Base-by-base conservation (phyloP, 1,140 invertebrate genomes). In the honey bee (Apis mellifera) region DNA sequence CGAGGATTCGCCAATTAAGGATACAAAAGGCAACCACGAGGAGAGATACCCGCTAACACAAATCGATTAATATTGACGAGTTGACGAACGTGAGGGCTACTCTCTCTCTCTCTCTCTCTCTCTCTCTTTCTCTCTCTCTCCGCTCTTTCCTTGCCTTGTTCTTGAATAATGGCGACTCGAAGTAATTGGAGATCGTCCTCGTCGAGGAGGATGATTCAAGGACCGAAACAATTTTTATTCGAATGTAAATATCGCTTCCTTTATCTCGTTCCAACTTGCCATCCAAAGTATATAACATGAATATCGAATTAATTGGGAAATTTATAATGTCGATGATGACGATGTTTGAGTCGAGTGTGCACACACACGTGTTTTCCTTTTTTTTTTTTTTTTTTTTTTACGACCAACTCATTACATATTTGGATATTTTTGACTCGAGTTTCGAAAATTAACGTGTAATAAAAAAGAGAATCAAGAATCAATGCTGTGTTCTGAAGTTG, bases 21-120 rank as follows among this genome's bases (percentile, higher is more conserved):
- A 19, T 42, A 66, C 26, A 32, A 42, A 69, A n/a, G 66, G n/a
- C 68, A 26, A 26, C 48, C 68, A 54, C 21, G n/a, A 26, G 7
- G 13, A 17, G 13, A 17, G 12, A 19, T 32, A 21, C 23, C 21
- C 21, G 52, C 32, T 19, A 64, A 0, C 4, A 19, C 17, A 23
- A 21, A 2, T 71, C 23, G 23, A 55, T 71, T 71, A 71, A 71
- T 71, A 71, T 71, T 71, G 52, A 71, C 55, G 69, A 32, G 15
- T 23, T 11, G 21, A 19, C 21, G 19, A 68, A 21, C 15, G 12
- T 8, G 19, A 26, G 48, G 17, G 2, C 42, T 12, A 26, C 17
- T 1, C 4, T 54, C 11, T 54, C 17, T 1, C 4, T 54, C 11
- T 54, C 17, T 1, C 4, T 54, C 11, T 54, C 17, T 1, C 4